A percentile compares a stretch with the other conserved stretches of the same genome.
Evolutionary conservation across 2,797 vertebrate species (phyloP).

Genomic region (Hypotaenidia philippensis): DNA sequence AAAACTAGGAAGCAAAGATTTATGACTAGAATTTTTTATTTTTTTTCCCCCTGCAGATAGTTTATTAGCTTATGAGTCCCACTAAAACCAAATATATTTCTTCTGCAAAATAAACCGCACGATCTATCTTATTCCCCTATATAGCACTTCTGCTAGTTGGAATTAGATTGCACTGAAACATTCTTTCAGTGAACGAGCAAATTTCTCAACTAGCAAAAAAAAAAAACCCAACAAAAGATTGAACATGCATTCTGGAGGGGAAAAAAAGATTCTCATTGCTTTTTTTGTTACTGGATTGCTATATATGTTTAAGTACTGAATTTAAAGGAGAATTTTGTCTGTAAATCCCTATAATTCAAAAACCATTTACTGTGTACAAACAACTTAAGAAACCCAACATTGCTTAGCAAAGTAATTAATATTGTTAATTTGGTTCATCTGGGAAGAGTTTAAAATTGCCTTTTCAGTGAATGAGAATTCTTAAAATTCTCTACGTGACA

Average conservation of each 20-base stretch:
- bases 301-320: neutral
- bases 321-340: slow-evolving; percentile 8
- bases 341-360: neutral
- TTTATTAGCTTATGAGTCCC: slow-evolving; percentile 25
- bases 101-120: neutral
- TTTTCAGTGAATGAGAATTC: neutral
- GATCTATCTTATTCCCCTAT: slow-evolving; percentile 32
- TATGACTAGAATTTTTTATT: slow-evolving; percentile 21
- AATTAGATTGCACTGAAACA: slow-evolving; percentile 9
- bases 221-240: neutral
- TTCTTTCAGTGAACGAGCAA: slow-evolving; percentile 23
- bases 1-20: slow-evolving; percentile 53
- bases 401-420: slow-evolving; percentile 49
- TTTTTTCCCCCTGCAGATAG: neutral
- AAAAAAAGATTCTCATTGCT: neutral
- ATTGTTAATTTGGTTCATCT: slow-evolving; percentile 28
- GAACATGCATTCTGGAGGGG: neutral
- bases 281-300: slow-evolving; percentile 20
- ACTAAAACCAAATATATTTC: slow-evolving; percentile 20
- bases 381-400: neutral
- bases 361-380: neutral
- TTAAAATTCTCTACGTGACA: neutral
- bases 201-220: slow-evolving; percentile 3
- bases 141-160: slow-evolving; percentile 3
- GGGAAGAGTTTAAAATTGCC: slow-evolving; percentile 19